These are phyloP conservation scores for Chitala chitala DNA, from an alignment of 2,113 vertebrate genomes.

Conservation along the genomic window DNA sequence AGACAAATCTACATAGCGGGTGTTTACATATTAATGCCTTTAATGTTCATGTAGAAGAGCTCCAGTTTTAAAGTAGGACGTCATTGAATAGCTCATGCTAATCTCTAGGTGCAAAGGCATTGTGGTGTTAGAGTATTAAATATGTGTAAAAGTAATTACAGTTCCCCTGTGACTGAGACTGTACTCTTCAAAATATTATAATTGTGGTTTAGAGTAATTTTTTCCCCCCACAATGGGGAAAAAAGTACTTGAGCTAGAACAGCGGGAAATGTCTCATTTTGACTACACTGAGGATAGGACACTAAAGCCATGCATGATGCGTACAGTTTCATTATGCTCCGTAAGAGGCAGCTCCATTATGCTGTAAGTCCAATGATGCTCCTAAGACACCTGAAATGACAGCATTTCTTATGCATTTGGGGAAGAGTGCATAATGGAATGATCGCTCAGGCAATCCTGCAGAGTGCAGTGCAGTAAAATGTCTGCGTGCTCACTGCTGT, in stretches of 20 bases:
- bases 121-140: slow-evolving; percentile 14
- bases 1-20: slow-evolving; percentile 34
- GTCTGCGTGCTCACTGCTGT: background rate
- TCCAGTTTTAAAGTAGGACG: slow-evolving; percentile 34
- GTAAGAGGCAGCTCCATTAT: slow-evolving; percentile 14
- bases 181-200: slow-evolving; percentile 15
- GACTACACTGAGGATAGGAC: slow-evolving; percentile 7
- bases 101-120: slow-evolving; percentile 21
- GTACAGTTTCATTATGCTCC: slow-evolving; percentile 12
- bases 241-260: background rate
- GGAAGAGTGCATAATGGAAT: slow-evolving; percentile 17
- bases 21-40: slow-evolving; percentile 19
- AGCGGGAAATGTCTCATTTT: background rate
- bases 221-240: background rate
- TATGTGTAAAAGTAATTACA: slow-evolving; percentile 17
- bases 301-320: slow-evolving; percentile 11
- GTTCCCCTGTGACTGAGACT: slow-evolving; percentile 14
- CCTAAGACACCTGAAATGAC: slow-evolving; percentile 12
- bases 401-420: background rate
- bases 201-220: background rate
- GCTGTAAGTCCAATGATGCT: slow-evolving; percentile 8
- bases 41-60: slow-evolving; percentile 28
- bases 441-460: background rate
- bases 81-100: slow-evolving; percentile 26
- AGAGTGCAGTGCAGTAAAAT: background rate